Conservation (phyloP, 2,797 vertebrate species). For the Bovichtus diacanthus region DNA sequence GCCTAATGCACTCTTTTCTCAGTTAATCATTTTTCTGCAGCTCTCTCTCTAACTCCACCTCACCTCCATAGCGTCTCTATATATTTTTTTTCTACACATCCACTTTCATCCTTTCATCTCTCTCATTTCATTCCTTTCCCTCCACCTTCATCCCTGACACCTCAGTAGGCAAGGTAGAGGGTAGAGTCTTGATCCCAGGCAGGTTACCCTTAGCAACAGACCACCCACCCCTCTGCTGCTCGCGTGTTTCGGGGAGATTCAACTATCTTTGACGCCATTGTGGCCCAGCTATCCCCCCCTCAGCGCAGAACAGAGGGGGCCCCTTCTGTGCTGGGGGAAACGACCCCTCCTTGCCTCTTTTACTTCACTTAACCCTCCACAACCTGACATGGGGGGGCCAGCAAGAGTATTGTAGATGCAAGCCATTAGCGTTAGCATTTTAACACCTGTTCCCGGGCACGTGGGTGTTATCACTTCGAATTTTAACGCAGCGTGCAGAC, state of each 20-base stretch:
- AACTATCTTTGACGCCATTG: constrained; percentile 15
- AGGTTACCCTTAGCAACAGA: constrained; percentile 66
- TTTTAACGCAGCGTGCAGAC: constrained; percentile 39
- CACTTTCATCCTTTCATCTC: constrained; percentile 29
- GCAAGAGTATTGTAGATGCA: constrained; percentile 23
- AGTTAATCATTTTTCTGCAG: constrained; percentile 60
- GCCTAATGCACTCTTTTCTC: constrained; percentile 51
- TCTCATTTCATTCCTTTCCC: constrained; percentile 3
- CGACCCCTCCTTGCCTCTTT: constrained; percentile 24
- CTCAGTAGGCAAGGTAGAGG: constrained; percentile 52
- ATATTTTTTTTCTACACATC: constrained; percentile 1
- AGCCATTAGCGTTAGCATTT: constrained; percentile 59
- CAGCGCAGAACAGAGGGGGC: constrained; percentile 13
- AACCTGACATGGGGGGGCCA: constrained; percentile 20
- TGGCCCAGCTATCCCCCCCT: background rate
- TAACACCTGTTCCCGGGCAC: constrained; percentile 57
- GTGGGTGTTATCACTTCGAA: constrained; percentile 42
- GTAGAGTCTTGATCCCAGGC: constrained; percentile 49
- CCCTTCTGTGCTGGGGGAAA: constrained; percentile 46
- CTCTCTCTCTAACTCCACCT: constrained; percentile 22
- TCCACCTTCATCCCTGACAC: constrained; percentile 50
- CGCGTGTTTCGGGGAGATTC: constrained; percentile 36
- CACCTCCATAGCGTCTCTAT: constrained; percentile 30
- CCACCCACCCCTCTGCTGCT: constrained; percentile 43
- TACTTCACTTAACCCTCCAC: constrained; percentile 12